Base-by-base conservation (phyloP, 1,140 invertebrate species). In the Drosophila ogumai region DNA sequence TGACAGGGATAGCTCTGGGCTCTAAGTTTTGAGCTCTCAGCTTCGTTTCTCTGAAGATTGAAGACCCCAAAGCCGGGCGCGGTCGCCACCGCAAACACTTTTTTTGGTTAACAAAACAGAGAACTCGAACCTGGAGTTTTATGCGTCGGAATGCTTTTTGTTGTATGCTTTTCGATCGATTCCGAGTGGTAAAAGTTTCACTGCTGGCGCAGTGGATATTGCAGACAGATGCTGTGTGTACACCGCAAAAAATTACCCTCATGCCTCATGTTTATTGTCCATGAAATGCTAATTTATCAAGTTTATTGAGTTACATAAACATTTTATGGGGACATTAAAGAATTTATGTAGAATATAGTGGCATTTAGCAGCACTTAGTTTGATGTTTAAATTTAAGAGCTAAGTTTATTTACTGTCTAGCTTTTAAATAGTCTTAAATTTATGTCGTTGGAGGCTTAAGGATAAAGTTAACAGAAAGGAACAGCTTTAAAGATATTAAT, bases 81-180 rank as follows among this genome's bases (percentile, higher is more conserved):
- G 79, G 68, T 76, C 19, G 15, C 28, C 19, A 57, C 15, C 22
- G 49, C 74, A 91, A 82, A 88, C 74, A 91, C 17, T 73, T 60
- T 60, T 52, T 74, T 74, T 36, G 59, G 44, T 49, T 68, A 68
- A 69, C 61, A 69, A 69, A 67, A 69, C 66, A 67, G 61, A 54
- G 52, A 54, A 54, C 52, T 38, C 52, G 4, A 38, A 38, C 52
- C 10, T 44, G 61, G 47, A 38, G 61, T 69, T 54, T 67, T 69
- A 66, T 69, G 66, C 66, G 31, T 69, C 52, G 66, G 61, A 69
- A 67, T 69, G 31, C 34, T 54, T 54, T 49, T 54, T 54, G 61
- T 69, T 69, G 63, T 69, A 8, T 54, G 13, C 8, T 69, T 67
- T 61, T 67, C 36, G 66, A 69, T 69, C 66, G 66, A 66, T 43